phyloP scores from a whole-genome alignment of 2,797 vertebrate species.

The Nannoperca australis region DNA sequence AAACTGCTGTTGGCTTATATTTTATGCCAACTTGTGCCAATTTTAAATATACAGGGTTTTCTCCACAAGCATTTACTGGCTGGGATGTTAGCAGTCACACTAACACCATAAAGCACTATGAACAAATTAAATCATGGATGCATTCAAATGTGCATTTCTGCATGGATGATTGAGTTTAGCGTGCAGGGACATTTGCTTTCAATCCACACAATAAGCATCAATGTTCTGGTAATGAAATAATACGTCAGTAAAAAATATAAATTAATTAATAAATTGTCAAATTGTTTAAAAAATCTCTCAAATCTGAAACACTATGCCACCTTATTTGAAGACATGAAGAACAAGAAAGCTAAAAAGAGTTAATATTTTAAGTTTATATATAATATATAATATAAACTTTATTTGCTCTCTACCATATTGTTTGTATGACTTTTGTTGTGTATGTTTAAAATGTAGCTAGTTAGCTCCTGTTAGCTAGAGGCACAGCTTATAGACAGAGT shows the following conservation, averaged over 20 bases:
- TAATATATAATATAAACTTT: too few relatives aligned
- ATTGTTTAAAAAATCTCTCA: neutral
- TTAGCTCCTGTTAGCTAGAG: too few relatives aligned
- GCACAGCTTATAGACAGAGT: too few relatives aligned
- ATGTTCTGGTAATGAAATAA: neutral
- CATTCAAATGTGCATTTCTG: slow-evolving; percentile 13
- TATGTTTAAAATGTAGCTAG: too few relatives aligned
- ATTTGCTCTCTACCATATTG: too few relatives aligned
- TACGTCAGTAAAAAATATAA: neutral
- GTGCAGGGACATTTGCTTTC: neutral
- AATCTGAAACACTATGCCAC: too few relatives aligned
- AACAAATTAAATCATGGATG: slow-evolving; percentile 20
- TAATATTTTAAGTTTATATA: too few relatives aligned
- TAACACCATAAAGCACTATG: neutral
- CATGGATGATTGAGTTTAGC: slow-evolving; percentile 9
- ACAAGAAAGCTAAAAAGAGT: too few relatives aligned
- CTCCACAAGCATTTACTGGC: neutral
- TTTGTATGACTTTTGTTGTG: too few relatives aligned
- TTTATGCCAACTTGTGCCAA: slow-evolving; percentile 1
- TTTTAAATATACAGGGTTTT: slow-evolving; percentile 1
- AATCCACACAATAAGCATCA: neutral
- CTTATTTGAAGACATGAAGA: too few relatives aligned
- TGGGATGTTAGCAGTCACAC: neutral
- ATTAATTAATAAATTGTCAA: neutral
- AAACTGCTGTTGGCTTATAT: slow-evolving; percentile 19